phyloP scores from a whole-genome alignment of 1,140 invertebrate genomes.

The Nilaparvata lugens region DNA sequence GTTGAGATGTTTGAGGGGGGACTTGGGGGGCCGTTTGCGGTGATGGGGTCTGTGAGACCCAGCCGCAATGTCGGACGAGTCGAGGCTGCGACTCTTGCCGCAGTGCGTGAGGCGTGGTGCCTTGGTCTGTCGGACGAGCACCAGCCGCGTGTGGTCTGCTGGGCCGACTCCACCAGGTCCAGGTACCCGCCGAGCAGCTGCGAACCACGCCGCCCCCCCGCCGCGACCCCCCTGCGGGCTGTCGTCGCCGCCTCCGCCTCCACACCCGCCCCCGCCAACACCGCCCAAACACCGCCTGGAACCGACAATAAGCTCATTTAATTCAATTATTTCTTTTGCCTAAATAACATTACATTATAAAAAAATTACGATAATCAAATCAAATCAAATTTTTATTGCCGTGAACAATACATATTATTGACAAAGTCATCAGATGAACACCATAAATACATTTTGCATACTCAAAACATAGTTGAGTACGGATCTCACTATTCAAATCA shows the following conservation, averaged over 20 bases:
- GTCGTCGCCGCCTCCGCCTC: neutral
- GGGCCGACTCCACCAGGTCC: slow-evolving; percentile 61
- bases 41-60: slow-evolving; percentile 21
- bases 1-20: slow-evolving; percentile 16
- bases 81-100: slow-evolving; percentile 72
- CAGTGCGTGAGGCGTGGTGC: slow-evolving; percentile 57
- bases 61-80: slow-evolving; percentile 56
- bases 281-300: too few relatives aligned
- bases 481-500: too few relatives aligned
- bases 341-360: too few relatives aligned
- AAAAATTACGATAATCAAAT: too few relatives aligned
- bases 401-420: too few relatives aligned
- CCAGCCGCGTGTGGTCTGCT: slow-evolving; percentile 9
- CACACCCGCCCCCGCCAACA: neutral
- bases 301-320: too few relatives aligned
- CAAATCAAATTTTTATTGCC: too few relatives aligned
- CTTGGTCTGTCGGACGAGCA: slow-evolving; percentile 31
- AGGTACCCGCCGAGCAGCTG: slow-evolving; percentile 76
- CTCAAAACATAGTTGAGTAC: too few relatives aligned
- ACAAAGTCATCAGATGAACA: too few relatives aligned
- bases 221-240: slow-evolving; percentile 8
- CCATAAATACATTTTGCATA: too few relatives aligned
- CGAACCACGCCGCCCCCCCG: slow-evolving; percentile 32
- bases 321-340: too few relatives aligned
- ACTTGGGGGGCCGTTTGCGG: slow-evolving; percentile 24